phyloP scores from a whole-genome alignment of 2,888 invertebrate genomes.

The Agrochola lychnidis region DNA sequence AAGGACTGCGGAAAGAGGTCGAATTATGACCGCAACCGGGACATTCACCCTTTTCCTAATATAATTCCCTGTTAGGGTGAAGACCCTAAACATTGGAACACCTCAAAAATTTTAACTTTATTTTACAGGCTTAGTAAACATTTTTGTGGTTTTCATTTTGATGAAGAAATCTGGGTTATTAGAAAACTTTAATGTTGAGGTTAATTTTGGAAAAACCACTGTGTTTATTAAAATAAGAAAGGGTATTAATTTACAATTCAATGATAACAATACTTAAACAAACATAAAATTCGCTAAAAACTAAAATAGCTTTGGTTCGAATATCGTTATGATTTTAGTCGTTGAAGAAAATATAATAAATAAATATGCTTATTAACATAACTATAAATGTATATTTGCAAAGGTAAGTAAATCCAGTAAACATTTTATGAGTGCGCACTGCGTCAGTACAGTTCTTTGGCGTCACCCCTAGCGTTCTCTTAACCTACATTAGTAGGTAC shows the following conservation, averaged over 20 bases:
- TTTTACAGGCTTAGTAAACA: constrained; percentile 27
- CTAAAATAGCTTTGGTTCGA: neutral
- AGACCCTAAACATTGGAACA: constrained; percentile 15
- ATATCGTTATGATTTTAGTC: neutral
- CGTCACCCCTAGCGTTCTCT: neutral
- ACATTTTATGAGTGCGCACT: constrained; percentile 36
- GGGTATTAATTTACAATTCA: neutral
- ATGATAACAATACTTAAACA: neutral
- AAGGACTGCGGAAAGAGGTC: constrained; percentile 38
- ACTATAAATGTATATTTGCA: neutral
- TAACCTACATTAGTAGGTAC: neutral
- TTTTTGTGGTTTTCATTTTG: constrained; percentile 43
- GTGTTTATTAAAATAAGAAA: neutral
- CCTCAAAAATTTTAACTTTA: constrained; percentile 26
- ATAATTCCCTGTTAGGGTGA: constrained; percentile 30
- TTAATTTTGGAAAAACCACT: neutral
- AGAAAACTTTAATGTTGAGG: neutral
- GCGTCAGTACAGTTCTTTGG: constrained; percentile 15
- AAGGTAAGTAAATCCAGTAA: neutral
- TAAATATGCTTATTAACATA: neutral
- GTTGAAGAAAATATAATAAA: neutral
- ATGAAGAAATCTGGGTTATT: constrained; percentile 20
- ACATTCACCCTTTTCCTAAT: constrained; percentile 45
- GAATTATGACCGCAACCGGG: constrained; percentile 44
- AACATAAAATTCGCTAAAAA: neutral